Evolutionary conservation across 2,888 invertebrate genomes (phyloP), one percentile per base, ranked within the genome.

Genomic region (Apantesis nais): DNA sequence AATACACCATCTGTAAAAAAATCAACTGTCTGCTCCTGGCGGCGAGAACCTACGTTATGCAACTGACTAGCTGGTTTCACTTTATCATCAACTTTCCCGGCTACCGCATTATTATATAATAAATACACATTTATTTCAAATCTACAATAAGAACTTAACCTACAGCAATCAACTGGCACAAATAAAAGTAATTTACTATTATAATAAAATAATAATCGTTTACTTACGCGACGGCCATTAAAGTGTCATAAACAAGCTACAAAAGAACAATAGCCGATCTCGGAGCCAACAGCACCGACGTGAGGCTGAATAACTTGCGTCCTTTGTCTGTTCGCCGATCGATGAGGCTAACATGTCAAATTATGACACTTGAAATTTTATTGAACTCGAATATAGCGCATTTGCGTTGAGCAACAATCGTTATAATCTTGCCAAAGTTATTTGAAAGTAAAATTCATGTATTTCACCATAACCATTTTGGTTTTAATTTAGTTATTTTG

Each of bases 221-320:
- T 84, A 85, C 84, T 83, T 84, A 86, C 83, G 77, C 77, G 75
- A 76, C 75, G 74, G 76, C 76, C 80, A 81, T 87, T 84, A 85
- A 84, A 84, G 70, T 39, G 71, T 75, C 80, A 80, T 85, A 86
- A 86, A 85, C 80, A 78, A 70, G 70, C 75, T 72, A 81, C 78
- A 83, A 82, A 78, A 78, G 81, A 76, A 87, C 87, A 88, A 86
- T 83, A 75, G 78, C 78, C 78, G 76, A 77, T 76, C 74, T 68
- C 68, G 78, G 77, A 72, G 73, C 78, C 71, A 75, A 82, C 83
- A 79, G 81, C 76, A 74, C 63, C 77, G 73, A 80, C 89, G 89
- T 89, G 89, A 76, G 84, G 85, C 82, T 79, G 89, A 89, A 89
- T 90, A 89, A 88, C 79, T 83, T 78, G 79, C 67, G 75, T 76